These are phyloP conservation scores for Buceros bicornis DNA, from an alignment of 2,797 vertebrate species.

Conservation along the genomic window DNA sequence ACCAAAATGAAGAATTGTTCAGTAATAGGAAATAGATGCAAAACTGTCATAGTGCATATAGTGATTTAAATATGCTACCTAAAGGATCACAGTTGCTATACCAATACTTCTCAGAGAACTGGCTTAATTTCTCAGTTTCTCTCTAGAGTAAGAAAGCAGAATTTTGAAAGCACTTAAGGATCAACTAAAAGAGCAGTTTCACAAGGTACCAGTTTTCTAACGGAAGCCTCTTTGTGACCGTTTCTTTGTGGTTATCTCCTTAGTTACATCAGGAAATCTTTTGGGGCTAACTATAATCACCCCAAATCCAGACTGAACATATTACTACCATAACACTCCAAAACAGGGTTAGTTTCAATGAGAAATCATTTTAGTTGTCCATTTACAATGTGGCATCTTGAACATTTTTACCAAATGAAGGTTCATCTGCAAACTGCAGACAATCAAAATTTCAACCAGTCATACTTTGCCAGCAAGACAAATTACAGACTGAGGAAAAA, in stretches of 20 bases:
- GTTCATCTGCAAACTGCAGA: background rate
- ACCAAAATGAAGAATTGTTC: background rate
- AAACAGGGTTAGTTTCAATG: background rate
- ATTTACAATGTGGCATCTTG: background rate
- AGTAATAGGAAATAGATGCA: background rate
- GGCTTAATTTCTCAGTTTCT: background rate
- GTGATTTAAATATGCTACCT: background rate
- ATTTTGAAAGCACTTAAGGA: background rate
- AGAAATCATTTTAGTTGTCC: background rate
- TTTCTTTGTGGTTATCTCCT: background rate
- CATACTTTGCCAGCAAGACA: background rate
- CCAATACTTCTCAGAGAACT: background rate
- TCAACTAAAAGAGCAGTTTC: background rate
- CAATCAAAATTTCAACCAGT: background rate
- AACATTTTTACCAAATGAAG: background rate
- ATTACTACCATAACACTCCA: background rate
- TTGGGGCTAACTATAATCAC: background rate
- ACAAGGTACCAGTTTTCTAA: background rate
- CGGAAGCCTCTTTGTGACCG: background rate
- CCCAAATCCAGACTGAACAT: background rate
- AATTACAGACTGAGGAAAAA: background rate
- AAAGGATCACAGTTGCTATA: background rate
- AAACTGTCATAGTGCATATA: background rate
- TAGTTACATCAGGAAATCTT: background rate
- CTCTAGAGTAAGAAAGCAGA: background rate